phyloP scores from a whole-genome alignment of 2,113 vertebrate species.

The Casuarius casuarius region DNA sequence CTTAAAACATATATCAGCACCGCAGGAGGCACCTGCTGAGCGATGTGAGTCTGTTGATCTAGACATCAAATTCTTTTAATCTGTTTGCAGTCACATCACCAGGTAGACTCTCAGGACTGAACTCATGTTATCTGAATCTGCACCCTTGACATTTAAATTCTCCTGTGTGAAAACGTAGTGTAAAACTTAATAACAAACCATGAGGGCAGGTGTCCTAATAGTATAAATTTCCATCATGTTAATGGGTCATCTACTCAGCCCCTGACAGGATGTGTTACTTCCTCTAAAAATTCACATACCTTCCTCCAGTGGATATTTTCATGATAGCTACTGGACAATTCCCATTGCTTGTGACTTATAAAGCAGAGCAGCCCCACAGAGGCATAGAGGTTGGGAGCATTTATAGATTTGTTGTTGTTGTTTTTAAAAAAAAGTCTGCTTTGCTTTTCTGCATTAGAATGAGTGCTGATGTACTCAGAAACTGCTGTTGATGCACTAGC shows the following conservation, averaged over 20 bases:
- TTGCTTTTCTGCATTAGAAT: background rate
- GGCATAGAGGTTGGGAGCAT: background rate
- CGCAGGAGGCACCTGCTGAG: background rate
- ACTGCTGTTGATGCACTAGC: background rate
- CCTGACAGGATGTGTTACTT: background rate
- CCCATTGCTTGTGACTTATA: background rate
- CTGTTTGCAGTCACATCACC: background rate
- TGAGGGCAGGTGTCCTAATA: background rate
- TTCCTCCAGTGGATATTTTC: background rate
- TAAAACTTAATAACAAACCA: constrained; percentile 18
- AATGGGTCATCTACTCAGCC: background rate
- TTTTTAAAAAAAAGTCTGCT: background rate
- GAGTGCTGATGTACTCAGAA: background rate
- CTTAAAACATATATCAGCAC: background rate
- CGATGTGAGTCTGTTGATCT: background rate
- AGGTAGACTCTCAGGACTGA: background rate
- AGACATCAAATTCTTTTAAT: background rate
- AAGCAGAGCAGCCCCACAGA: background rate
- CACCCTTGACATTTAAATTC: background rate
- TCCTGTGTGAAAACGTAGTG: background rate
- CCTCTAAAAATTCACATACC: background rate
- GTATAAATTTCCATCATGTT: background rate
- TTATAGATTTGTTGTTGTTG: background rate
- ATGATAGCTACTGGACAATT: background rate
- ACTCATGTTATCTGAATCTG: background rate